A percentile compares a stretch with the other conserved stretches of the same genome.
Evolutionary conservation across 2,797 vertebrate species (phyloP).

Genomic region (Sebastes reedi): DNA sequence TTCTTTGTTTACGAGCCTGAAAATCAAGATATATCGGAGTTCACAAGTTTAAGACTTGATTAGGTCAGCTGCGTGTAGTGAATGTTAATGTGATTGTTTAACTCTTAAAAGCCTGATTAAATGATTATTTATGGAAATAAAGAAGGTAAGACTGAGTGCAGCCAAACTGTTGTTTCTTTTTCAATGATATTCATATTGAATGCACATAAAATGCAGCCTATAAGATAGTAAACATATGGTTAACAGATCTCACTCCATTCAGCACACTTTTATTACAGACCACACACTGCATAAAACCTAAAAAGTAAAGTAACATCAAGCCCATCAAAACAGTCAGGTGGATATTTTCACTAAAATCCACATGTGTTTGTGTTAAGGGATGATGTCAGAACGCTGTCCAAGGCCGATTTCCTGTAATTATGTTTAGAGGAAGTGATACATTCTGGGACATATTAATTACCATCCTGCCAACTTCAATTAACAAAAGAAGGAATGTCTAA

Average conservation of each 20-base stretch:
- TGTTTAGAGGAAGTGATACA: not conserved
- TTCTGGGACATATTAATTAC: slow-evolving; percentile 22
- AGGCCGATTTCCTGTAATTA: not conserved
- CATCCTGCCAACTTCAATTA: slow-evolving; percentile 8
- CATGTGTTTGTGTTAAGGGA: not conserved
- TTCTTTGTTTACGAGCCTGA: not conserved
- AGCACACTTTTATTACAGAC: not conserved
- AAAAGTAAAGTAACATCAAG: not conserved
- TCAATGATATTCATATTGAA: not conserved
- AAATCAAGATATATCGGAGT: not conserved
- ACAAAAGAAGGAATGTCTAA: slow-evolving; percentile 4
- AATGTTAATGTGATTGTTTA: not conserved
- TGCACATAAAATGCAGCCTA: not conserved
- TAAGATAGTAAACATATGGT: not conserved
- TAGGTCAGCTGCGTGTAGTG: not conserved
- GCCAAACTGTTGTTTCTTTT: not conserved
- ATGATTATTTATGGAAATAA: slow-evolving; percentile 19
- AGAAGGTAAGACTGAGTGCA: not conserved
- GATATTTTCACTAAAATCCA: not conserved
- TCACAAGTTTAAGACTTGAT: not conserved
- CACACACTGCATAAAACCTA: not conserved
- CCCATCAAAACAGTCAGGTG: not conserved
- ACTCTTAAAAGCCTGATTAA: not conserved
- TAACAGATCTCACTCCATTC: not conserved
- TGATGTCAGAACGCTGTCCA: not conserved